These are phyloP conservation scores for Heterotilapia buettikoferi DNA, from an alignment of 2,113 vertebrate genomes.

Conservation along the genomic window DNA sequence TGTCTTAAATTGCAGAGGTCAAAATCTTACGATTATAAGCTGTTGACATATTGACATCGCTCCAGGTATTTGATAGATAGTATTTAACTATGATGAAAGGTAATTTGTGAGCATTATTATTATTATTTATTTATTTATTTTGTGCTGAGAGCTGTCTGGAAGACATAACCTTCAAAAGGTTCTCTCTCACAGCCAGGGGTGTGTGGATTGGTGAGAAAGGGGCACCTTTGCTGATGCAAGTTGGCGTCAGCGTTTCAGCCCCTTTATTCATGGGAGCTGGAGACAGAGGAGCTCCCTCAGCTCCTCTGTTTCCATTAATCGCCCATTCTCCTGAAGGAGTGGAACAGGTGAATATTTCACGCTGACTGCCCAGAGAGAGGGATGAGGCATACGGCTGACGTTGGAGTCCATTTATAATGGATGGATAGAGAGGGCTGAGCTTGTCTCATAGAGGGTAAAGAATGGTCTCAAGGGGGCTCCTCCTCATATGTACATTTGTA, in stretches of 20 bases:
- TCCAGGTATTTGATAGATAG: not conserved
- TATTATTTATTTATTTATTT: not conserved
- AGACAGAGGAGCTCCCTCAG: slow-evolving; percentile 32
- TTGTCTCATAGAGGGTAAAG: slow-evolving; percentile 55
- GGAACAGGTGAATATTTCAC: slow-evolving; percentile 65
- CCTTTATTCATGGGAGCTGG: slow-evolving; percentile 2
- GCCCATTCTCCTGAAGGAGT: slow-evolving; percentile 35
- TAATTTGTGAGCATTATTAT: not conserved
- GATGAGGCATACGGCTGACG: slow-evolving; percentile 37
- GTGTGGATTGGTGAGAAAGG: not conserved
- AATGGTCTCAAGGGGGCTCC: slow-evolving; percentile 41
- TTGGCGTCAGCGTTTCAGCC: slow-evolving; percentile 42
- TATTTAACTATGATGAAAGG: not conserved
- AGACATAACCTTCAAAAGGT: not conserved
- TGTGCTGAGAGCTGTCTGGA: not conserved
- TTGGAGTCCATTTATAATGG: slow-evolving; percentile 60
- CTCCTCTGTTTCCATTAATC: slow-evolving; percentile 51
- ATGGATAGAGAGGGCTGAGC: slow-evolving; percentile 41
- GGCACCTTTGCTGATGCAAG: slow-evolving; percentile 40
- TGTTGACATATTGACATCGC: not conserved
- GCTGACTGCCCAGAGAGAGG: slow-evolving; percentile 43
- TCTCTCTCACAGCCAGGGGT: not conserved
- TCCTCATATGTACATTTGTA: slow-evolving; percentile 2
- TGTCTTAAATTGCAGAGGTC: not conserved
- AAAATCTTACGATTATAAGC: not conserved